Percentiles rank a stretch among this genome's conserved stretches.
Evolutionary conservation across 2,797 vertebrate genomes (phyloP).

Genomic region (Loriculus beryllinus): DNA sequence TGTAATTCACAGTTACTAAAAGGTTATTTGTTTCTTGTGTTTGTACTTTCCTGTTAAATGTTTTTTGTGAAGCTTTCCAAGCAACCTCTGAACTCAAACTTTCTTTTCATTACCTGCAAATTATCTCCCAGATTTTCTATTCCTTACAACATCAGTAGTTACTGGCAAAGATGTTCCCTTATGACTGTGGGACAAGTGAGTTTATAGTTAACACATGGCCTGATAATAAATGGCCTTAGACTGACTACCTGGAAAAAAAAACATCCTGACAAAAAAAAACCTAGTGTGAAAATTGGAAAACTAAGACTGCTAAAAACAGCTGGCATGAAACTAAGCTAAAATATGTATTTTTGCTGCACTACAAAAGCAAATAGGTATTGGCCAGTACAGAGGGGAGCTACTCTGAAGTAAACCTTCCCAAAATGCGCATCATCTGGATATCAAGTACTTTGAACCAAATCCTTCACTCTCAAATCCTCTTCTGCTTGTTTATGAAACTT

Average conservation of each 20-base stretch:
- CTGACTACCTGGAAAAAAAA: neutral
- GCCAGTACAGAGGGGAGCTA: neutral
- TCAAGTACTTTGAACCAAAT: neutral
- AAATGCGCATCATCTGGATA: neutral
- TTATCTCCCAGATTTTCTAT: neutral
- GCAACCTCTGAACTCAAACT: neutral
- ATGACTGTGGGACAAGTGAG: neutral
- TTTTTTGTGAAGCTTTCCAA: neutral
- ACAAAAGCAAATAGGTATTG: neutral
- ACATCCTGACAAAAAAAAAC: neutral
- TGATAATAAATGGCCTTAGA: neutral
- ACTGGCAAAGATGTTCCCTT: neutral
- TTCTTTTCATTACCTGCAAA: neutral
- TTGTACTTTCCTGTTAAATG: neutral
- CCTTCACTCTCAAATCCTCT: neutral
- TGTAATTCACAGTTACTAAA: neutral
- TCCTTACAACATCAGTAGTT: neutral
- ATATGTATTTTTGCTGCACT: neutral
- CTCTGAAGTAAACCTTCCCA: neutral
- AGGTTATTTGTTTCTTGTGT: neutral
- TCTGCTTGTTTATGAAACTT: neutral
- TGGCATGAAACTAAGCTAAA: neutral
- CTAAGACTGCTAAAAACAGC: neutral
- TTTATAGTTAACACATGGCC: neutral
- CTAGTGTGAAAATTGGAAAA: neutral